A percentile compares a stretch with the other conserved stretches of the same genome.
These are phyloP conservation scores for Rhopalosiphum padi DNA, from an alignment of 1,140 invertebrate species.

Conservation along the genomic window DNA sequence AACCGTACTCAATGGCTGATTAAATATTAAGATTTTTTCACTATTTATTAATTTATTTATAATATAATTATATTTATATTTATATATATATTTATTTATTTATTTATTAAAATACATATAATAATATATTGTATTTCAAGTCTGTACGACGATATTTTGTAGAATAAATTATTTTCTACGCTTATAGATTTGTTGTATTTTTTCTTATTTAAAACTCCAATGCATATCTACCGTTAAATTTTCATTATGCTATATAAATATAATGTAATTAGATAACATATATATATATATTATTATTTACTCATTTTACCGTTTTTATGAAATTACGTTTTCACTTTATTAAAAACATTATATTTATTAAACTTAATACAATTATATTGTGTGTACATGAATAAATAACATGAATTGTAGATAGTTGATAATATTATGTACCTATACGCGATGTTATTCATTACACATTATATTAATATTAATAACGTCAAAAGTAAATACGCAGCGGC, in stretches of 20 bases:
- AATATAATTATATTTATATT: background rate
- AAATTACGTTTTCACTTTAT: background rate
- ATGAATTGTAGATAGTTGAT: background rate
- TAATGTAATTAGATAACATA: background rate
- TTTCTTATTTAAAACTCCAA: background rate
- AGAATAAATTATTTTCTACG: background rate
- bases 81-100: conserved; percentile 35
- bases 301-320: background rate
- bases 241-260: background rate
- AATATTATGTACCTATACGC: background rate
- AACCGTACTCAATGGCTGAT: conserved; percentile 54
- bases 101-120: conserved; percentile 7
- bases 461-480: background rate
- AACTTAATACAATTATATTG: background rate
- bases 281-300: background rate
- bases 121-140: background rate
- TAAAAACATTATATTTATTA: background rate
- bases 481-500: background rate
- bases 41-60: conserved; percentile 42
- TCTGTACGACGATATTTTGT: background rate
- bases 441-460: background rate
- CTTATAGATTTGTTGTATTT: background rate
- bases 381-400: background rate
- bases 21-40: conserved; percentile 45
- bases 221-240: background rate